phyloP scores from a whole-genome alignment of 1,140 invertebrate species.

The Drosophila pseudoananassae region DNA sequence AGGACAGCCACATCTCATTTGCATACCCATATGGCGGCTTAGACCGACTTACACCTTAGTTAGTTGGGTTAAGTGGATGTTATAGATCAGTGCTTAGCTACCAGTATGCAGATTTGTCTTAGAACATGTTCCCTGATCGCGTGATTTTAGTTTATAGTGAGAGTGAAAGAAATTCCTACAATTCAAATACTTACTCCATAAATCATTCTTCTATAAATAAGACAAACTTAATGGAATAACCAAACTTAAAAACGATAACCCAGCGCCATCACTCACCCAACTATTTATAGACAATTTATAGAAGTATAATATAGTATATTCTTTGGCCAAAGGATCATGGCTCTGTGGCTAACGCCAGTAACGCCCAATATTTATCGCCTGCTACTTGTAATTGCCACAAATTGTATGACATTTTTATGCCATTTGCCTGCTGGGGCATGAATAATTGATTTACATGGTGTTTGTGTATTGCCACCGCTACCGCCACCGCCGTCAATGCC shows the following conservation, averaged over 20 bases:
- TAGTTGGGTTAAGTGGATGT: constrained; percentile 42
- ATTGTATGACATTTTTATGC: constrained; percentile 80
- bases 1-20: constrained; percentile 57
- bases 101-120: constrained; percentile 69
- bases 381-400: constrained; percentile 80
- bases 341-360: constrained; percentile 52
- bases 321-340: not conserved
- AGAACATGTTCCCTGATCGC: constrained; percentile 44
- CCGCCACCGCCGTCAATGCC: constrained; percentile 10
- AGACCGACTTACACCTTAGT: constrained; percentile 63
- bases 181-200: constrained; percentile 39
- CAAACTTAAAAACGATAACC: constrained; percentile 57
- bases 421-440: constrained; percentile 51
- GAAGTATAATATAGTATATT: constrained; percentile 28
- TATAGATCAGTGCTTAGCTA: constrained; percentile 50
- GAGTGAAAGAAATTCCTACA: not conserved
- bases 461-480: constrained; percentile 55
- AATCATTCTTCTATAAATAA: constrained; percentile 77
- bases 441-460: constrained; percentile 79
- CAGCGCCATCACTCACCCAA: constrained; percentile 67
- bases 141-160: constrained; percentile 22
- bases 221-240: constrained; percentile 64
- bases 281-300: constrained; percentile 62
- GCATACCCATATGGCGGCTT: constrained; percentile 66
- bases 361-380: constrained; percentile 70